Conservation (phyloP, 2,888 invertebrate species). For the Cantharis rustica region DNA sequence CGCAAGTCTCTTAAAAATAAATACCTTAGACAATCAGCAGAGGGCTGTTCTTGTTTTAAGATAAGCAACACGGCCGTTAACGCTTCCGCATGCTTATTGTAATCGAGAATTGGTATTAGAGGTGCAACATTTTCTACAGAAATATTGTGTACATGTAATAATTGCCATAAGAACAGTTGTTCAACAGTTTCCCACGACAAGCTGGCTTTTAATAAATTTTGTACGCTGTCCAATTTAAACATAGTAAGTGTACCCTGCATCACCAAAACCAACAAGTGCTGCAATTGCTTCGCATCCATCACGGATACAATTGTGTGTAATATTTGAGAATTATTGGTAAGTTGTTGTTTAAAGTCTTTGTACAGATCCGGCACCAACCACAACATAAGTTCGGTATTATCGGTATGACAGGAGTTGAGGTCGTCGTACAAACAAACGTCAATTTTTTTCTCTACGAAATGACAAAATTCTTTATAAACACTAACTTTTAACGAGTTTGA, state of each 20-base stretch:
- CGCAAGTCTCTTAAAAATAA: conserved; percentile 74
- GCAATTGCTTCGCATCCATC: conserved; percentile 87
- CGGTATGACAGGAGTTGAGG: conserved; percentile 85
- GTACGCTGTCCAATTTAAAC: conserved; percentile 79
- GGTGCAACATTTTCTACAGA: conserved; percentile 88
- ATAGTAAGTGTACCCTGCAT: conserved; percentile 86
- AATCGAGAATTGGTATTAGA: conserved; percentile 76
- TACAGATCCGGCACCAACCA: conserved; percentile 94
- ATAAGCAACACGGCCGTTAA: conserved; percentile 86
- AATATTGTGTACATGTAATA: conserved; percentile 92
- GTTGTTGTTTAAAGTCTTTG: conserved; percentile 84
- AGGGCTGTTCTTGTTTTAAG: conserved; percentile 90
- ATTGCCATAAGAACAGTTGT: conserved; percentile 96
- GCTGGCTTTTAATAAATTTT: conserved; percentile 78
- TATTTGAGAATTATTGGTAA: conserved; percentile 86
- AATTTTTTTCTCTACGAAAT: conserved; percentile 73
- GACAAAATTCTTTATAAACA: conserved; percentile 89
- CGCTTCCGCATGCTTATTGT: conserved; percentile 89
- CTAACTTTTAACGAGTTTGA: conserved; percentile 75
- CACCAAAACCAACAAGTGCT: conserved; percentile 88
- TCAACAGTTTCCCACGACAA: conserved; percentile 96
- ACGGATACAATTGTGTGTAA: conserved; percentile 88
- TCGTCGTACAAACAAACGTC: conserved; percentile 78
- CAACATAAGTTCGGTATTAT: conserved; percentile 85
- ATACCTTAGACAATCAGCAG: conserved; percentile 82